Conservation (phyloP, 2,113 vertebrate species). For the Microtus richardsoni region DNA sequence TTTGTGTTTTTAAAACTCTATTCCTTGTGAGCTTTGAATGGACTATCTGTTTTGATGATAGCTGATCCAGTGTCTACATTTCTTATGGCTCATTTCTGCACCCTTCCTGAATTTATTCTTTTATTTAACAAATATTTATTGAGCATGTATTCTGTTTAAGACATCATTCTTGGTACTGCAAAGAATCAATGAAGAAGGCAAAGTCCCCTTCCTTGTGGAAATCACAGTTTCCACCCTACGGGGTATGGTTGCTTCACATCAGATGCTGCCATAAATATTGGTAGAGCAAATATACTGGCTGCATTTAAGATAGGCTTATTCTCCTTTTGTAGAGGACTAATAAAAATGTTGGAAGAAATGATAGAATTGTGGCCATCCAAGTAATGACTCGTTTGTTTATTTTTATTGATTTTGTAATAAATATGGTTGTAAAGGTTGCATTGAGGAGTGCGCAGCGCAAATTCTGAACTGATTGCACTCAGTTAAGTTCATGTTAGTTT, state of each 20-base stretch:
- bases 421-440: conserved; percentile 30
- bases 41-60: not conserved
- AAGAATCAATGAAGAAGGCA: not conserved
- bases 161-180: not conserved
- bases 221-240: not conserved
- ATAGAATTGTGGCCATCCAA: not conserved
- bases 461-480: not conserved
- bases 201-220: not conserved
- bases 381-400: not conserved
- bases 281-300: not conserved
- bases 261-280: not conserved
- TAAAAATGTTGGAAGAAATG: conserved; percentile 15
- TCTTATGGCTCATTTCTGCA: not conserved
- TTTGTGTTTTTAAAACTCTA: not conserved
- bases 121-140: not conserved
- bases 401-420: conserved; percentile 40
- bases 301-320: not conserved
- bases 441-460: not conserved
- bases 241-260: not conserved
- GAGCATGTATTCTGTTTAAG: not conserved
- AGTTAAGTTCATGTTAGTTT: not conserved
- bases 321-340: not conserved
- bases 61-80: not conserved
- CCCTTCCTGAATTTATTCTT: not conserved
- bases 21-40: not conserved